Evolutionary conservation across 2,888 invertebrate species (phyloP).

Genomic region (Cryptophagus acutangulus): DNA sequence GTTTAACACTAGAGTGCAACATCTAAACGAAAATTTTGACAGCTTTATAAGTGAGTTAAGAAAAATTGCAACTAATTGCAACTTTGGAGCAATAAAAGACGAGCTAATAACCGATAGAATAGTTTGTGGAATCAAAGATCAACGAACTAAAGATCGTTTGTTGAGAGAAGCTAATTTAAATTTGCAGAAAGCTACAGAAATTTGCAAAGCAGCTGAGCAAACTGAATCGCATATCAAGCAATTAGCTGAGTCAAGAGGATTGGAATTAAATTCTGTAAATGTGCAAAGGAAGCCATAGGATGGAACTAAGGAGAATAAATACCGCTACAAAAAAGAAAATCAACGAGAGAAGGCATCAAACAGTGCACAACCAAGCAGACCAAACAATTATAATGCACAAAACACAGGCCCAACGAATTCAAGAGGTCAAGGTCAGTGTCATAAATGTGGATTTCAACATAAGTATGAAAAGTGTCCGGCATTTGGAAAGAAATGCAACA

Average conservation of each 20-base stretch:
- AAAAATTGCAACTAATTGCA: slow-evolving; percentile 6
- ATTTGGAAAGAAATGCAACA: slow-evolving; percentile 4
- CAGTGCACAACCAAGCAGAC: background rate
- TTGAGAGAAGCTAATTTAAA: slow-evolving; percentile 7
- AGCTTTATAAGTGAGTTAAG: background rate
- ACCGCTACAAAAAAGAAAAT: background rate
- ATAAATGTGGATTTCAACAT: slow-evolving; percentile 8
- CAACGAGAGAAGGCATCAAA: background rate
- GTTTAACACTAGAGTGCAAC: slow-evolving; percentile 16
- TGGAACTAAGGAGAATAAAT: background rate
- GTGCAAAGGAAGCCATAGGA: background rate
- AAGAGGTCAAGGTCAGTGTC: background rate
- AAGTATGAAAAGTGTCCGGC: slow-evolving; percentile 10
- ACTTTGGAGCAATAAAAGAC: slow-evolving; percentile 8
- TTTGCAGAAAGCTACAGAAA: background rate
- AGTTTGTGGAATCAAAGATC: slow-evolving; percentile 4
- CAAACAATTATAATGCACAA: background rate
- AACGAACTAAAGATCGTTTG: slow-evolving; percentile 7
- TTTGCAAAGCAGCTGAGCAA: background rate
- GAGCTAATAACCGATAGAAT: slow-evolving; percentile 10
- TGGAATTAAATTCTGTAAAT: background rate
- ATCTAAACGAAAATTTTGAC: background rate
- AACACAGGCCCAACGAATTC: background rate
- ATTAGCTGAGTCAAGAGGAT: background rate
- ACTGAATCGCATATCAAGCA: background rate